Evolutionary conservation across 2,113 vertebrate species (phyloP), one percentile per base, ranked within the genome.

Genomic region (Bagarius yarrelli): DNA sequence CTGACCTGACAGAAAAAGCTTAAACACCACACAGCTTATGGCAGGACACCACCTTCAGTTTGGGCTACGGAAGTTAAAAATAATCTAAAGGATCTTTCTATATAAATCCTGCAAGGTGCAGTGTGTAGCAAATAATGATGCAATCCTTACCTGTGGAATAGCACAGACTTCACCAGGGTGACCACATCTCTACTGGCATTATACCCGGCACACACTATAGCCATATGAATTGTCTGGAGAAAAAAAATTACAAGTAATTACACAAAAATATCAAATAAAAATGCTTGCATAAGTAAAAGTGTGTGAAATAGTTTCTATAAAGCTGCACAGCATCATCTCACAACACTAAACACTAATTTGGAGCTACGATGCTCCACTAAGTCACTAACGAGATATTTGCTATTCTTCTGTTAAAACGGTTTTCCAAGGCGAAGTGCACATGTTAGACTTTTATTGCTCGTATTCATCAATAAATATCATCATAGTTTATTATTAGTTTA

Each of bases 181-280:
- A 99, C 98, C 80, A 99, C 98, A 19, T 99, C 98, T 59, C 98
- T 94, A 85, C 98, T 99, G 81, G 98, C 98, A 0, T 99, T 99
- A 89, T 99, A 99, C 6, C 97, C 97, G 2, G 97, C 98, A 80
- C 98, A 99, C 19, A 99, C 98, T 53, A 99, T 99, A 83, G 98
- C 98, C 63, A 99, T 96, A 0, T 99, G 97, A 90, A 99, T 99
- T 0, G 96, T 98, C 98, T 99, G 91, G 57, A 50, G 74, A 60
- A 36, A 76, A 25, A 15, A 56, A 66, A 52, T 40, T 55, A 53
- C 16, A 64, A 27, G 36, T 40, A 36, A 23, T 30, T 8, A 16
- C 44, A 13, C 15, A 9, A 12, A 18, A 21, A 52, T 40, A 3
- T n/a, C n/a, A n/a, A n/a, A n/a, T n/a, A n/a, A n/a, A n/a, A n/a